A percentile compares a stretch with the other conserved stretches of the same genome.
Conservation (phyloP, 2,888 invertebrate genomes). For the Callyntrura guangdongensis region DNA sequence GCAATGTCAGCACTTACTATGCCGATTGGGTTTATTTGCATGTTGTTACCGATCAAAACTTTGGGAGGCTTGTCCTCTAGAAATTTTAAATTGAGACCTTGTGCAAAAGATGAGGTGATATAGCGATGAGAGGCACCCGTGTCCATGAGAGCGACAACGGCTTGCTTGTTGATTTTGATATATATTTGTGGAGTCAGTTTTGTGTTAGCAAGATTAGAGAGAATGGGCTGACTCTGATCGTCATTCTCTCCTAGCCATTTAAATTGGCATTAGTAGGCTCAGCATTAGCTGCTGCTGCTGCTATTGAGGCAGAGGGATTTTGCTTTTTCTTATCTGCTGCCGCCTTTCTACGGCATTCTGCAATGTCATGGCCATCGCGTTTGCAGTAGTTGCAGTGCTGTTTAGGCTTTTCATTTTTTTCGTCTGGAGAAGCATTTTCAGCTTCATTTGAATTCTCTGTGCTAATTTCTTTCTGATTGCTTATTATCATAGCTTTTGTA, state of each 20-base stretch:
- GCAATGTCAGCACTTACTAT: no score
- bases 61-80: not conserved
- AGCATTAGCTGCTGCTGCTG: no score
- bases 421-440: no score
- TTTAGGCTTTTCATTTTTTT: not conserved
- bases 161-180: not conserved
- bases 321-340: not conserved
- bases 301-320: not conserved
- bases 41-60: slow-evolving; percentile 4
- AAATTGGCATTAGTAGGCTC: no score
- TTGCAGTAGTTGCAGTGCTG: no score
- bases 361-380: slow-evolving; percentile 10
- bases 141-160: not conserved
- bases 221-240: slow-evolving; percentile 5
- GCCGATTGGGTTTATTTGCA: not conserved
- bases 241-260: not conserved
- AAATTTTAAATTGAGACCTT: not conserved
- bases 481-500: not conserved
- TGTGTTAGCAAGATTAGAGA: not conserved
- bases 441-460: no score
- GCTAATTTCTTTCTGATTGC: not conserved
- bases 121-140: not conserved
- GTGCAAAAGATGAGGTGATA: not conserved
- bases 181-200: slow-evolving; percentile 27
- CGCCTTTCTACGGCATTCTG: not conserved